Percentiles rank a stretch among this genome's conserved stretches.
Conservation (phyloP, 2,113 vertebrate species). For the Natator depressus region DNA sequence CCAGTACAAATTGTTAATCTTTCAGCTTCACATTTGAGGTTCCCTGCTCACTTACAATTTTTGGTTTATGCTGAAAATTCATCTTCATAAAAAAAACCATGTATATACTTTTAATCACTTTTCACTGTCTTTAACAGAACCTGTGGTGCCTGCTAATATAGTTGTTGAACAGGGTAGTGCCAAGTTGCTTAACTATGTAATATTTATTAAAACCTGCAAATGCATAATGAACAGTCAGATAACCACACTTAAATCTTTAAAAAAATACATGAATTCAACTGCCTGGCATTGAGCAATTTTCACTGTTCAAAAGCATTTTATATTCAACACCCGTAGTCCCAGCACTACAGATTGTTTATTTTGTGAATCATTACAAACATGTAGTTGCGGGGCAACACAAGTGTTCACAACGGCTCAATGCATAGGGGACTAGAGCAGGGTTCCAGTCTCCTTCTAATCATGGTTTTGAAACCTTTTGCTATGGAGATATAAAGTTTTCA, state of each 20-base stretch:
- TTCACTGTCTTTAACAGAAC: not conserved
- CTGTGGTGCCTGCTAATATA: not conserved
- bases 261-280: not conserved
- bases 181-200: not conserved
- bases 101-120: not conserved
- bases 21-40: not conserved
- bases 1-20: not conserved
- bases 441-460: not conserved
- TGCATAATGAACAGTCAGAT: not conserved
- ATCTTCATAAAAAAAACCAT: not conserved
- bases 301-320: slow-evolving; percentile 13
- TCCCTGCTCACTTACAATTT: not conserved
- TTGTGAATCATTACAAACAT: not conserved
- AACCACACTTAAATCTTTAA: not conserved
- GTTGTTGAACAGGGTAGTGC: not conserved
- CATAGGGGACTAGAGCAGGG: not conserved
- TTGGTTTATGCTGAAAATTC: not conserved
- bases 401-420: not conserved
- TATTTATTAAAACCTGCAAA: not conserved
- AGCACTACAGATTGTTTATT: not conserved
- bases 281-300: not conserved
- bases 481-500: not conserved
- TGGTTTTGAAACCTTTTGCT: slow-evolving; percentile 1
- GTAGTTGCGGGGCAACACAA: not conserved
- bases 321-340: not conserved